Evolutionary conservation across 2,113 vertebrate genomes (phyloP), one percentile per base, ranked within the genome.

Genomic region (Himantopus leucocephalus): DNA sequence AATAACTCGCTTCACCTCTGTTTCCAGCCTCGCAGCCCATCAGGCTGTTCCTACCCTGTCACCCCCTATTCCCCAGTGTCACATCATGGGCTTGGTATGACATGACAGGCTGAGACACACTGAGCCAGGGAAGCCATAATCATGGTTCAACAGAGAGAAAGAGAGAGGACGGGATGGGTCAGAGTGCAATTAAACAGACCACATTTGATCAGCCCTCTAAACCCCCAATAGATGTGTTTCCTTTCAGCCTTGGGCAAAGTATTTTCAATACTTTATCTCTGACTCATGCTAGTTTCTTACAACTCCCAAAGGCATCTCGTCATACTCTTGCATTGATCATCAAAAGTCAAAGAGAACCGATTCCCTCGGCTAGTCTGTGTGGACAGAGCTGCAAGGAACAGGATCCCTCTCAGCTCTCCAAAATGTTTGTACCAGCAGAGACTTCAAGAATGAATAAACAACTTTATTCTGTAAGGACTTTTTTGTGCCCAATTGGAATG

Each of bases 1-100:
- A 97, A 96, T 96, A 96, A 68, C 93, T 88, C 66, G 4, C 35
- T 91, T 75, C 60, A 67, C 66, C 94, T 91, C 93, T 68, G 74
- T 17, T 93, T 45, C 35, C 66, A 96, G 94, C 78, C 93, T 85
- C 1, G 0, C 79, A 90, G 66, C 87, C 93, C 81, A 75, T 85
- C 56, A 64, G 76, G 91, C 89, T 94, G 77, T 45, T 63, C 90
- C 86, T 96, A 27, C 45, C 39, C 93, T 93, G 94, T 88, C 96
- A 94, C 70, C 87, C 94, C 74, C 71, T 58, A 34, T 96, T 87
- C 81, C 71, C 34, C 53, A 1, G 62, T 10, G 66, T 76, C 90
- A 72, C 92, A 76, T 94, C 85, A 82, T 0, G 17, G 74, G 35
- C 66, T 64, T 3, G 16, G 77, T 48, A 11, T 27, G 66, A 72